Evolutionary conservation across 2,797 vertebrate species (phyloP), one percentile per base, ranked within the genome.

Genomic region (Philypnodon macrostomus): DNA sequence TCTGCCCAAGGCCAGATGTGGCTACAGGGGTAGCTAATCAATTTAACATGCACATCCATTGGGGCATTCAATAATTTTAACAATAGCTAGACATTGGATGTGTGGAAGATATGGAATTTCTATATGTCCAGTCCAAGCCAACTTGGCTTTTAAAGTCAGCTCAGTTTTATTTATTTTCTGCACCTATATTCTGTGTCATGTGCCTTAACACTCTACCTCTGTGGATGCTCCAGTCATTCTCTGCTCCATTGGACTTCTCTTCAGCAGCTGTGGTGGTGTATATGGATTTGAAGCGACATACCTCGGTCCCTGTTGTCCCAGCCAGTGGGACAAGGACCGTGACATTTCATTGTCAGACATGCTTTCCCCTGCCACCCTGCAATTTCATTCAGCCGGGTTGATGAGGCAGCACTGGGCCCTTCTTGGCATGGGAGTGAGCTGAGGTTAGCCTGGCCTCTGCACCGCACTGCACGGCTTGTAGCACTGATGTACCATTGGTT

Each of bases 291-390:
- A 80, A 81, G 73, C 85, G 83, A 87, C 80, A 62, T 68, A 78
- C 60, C 77, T 79, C 64, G 48, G 63, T 77, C 67, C 71, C 83
- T 27, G 39, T 75, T 66, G 81, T 73, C 73, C 64, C 58, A 50
- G 58, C 58, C n/a, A 63, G 72, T 77, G 58, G 75, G 87, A 80
- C 71, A 66, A 67, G 61, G 80, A 80, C 79, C 61, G 41, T 80
- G 80, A 87, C 85, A 85, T 85, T 85, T 89, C 82, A 85, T 83
- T 81, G 80, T 86, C 83, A 85, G 86, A 84, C 79, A 63, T 49
- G 57, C 71, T 14, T 82, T 78, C 79, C 85, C 83, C 60, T 64
- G 70, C 84, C 84, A 84, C 85, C 86, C 86, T 88, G 84, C 84
- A 89, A 89, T 88, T 90, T 89, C 56, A 73, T 70, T 74, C 68